Percentiles rank a stretch among this genome's conserved stretches.
Evolutionary conservation across 2,113 vertebrate species (phyloP).

Genomic region (Stegastes partitus): DNA sequence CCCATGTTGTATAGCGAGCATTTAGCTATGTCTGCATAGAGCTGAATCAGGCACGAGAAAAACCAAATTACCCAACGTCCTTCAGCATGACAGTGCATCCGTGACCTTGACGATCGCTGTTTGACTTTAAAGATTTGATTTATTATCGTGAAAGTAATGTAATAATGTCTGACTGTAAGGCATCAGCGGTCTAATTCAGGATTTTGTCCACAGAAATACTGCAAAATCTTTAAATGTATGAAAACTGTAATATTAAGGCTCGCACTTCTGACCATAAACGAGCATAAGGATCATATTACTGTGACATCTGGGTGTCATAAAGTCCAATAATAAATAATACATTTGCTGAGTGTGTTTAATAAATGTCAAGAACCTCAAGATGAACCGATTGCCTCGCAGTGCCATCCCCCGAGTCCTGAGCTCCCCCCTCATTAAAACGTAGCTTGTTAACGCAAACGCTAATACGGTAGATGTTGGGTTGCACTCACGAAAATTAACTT

Average conservation of each 20-base stretch:
- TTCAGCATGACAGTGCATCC: not conserved
- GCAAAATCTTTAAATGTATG: too few relatives aligned
- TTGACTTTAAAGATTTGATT: not conserved
- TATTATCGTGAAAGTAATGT: not conserved
- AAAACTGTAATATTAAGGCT: not conserved
- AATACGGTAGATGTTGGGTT: not conserved
- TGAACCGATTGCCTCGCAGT: not conserved
- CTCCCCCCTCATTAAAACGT: not conserved
- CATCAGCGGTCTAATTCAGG: too few relatives aligned
- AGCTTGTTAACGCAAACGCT: not conserved
- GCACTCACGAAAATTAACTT: not conserved
- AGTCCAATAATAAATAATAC: not conserved
- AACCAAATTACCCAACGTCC: not conserved
- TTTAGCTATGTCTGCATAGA: not conserved
- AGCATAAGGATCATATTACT: not conserved
- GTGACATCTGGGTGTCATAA: not conserved
- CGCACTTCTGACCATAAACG: too few relatives aligned
- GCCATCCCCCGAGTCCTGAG: not conserved
- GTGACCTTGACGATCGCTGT: not conserved
- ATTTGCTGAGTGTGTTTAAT: not conserved
- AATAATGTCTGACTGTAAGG: too few relatives aligned
- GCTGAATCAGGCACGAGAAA: too few relatives aligned
- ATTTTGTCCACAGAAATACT: too few relatives aligned
- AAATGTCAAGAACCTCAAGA: slow-evolving; percentile 3
- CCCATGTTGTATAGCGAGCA: not conserved